Conservation (phyloP, 2,113 vertebrate species). For the Ia io region DNA sequence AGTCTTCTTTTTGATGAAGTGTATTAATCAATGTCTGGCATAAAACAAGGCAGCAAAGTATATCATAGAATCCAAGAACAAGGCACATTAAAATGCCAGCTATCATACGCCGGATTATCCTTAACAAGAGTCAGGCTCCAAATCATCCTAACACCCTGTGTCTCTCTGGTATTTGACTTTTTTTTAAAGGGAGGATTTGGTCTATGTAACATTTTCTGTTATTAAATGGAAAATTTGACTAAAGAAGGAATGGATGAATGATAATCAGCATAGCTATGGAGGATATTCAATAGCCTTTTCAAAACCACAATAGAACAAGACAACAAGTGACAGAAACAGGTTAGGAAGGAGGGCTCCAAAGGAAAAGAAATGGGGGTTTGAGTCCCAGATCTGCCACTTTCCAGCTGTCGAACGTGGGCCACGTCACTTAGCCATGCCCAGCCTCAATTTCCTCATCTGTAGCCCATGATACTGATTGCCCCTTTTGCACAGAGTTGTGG, state of each 20-base stretch:
- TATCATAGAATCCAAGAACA: conserved; percentile 41
- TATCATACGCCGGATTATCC: background rate
- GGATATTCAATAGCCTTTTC: background rate
- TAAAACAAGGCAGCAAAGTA: conserved; percentile 56
- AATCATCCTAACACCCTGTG: background rate
- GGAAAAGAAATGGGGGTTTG: background rate
- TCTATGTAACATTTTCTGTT: background rate
- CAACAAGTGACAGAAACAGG: background rate
- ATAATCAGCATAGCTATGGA: background rate
- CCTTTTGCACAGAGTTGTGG: background rate
- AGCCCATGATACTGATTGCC: background rate
- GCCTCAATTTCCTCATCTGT: background rate
- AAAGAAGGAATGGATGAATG: background rate
- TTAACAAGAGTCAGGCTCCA: background rate
- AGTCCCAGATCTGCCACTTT: background rate
- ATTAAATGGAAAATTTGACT: background rate
- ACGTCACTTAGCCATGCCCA: background rate
- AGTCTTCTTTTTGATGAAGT: conserved; percentile 70
- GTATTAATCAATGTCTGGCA: conserved; percentile 74
- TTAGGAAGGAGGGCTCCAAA: background rate
- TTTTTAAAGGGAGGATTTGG: background rate
- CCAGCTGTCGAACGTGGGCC: background rate
- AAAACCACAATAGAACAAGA: background rate
- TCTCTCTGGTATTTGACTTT: conserved; percentile 5
- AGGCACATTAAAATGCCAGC: conserved; percentile 18